Percentiles rank a stretch among this genome's conserved stretches.
These are phyloP conservation scores for Myotis davidii DNA, from an alignment of 2,113 vertebrate genomes.

Conservation along the genomic window DNA sequence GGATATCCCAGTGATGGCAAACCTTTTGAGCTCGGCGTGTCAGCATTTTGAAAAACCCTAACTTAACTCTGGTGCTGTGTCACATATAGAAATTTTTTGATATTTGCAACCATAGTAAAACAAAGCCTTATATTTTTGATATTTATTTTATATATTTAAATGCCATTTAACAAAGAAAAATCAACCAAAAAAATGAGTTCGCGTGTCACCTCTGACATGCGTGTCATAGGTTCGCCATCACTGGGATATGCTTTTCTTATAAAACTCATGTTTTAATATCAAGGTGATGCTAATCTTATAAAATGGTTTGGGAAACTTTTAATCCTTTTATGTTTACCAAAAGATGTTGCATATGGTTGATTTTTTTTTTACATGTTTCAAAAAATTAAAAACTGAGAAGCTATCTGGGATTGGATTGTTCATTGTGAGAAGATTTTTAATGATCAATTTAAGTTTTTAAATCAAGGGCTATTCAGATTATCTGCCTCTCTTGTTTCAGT, in stretches of 20 bases:
- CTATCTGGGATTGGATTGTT: not conserved
- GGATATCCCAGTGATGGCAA: too few relatives aligned
- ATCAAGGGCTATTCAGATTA: not conserved
- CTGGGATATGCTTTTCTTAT: not conserved
- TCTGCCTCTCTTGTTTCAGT: not conserved
- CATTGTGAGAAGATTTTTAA: not conserved
- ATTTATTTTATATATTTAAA: too few relatives aligned
- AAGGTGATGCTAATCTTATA: not conserved
- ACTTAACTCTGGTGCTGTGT: too few relatives aligned
- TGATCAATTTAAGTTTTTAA: conserved; percentile 26
- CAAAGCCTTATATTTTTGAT: too few relatives aligned
- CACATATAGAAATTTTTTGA: too few relatives aligned
- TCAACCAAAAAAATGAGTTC: too few relatives aligned
- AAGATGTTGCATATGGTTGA: not conserved
- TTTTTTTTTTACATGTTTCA: not conserved
- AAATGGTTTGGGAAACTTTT: not conserved
- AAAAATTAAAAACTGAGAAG: conserved; percentile 50
- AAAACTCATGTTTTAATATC: not conserved
- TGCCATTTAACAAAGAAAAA: too few relatives aligned
- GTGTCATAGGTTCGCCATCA: too few relatives aligned
- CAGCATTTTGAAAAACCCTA: too few relatives aligned
- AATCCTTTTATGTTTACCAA: not conserved
- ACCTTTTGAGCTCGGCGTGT: too few relatives aligned
- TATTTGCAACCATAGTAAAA: too few relatives aligned
- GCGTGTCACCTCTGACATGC: too few relatives aligned